These are phyloP conservation scores for Stratiomys singularior DNA, from an alignment of 2,888 invertebrate species.

Conservation along the genomic window DNA sequence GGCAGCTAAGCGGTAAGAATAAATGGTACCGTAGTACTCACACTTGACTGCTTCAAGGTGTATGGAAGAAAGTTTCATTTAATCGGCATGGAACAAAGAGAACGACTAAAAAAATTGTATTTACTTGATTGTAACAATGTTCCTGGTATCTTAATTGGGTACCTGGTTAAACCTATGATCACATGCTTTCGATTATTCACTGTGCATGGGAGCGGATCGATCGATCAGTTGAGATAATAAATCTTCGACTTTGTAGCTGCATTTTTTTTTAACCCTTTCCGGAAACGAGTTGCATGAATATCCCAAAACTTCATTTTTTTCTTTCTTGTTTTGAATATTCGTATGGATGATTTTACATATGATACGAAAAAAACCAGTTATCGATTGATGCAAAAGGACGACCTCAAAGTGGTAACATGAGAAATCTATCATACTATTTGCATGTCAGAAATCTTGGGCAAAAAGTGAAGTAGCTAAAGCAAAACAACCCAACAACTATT, in stretches of 20 bases:
- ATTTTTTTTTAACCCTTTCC: not conserved
- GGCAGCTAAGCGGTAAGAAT: not conserved
- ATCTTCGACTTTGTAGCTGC: not conserved
- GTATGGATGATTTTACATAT: too few species aligned
- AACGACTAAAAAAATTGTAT: not conserved
- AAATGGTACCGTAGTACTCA: not conserved
- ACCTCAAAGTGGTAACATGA: not conserved
- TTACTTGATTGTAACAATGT: not conserved
- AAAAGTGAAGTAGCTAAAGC: not conserved
- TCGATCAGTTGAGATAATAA: not conserved
- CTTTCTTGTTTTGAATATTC: too few species aligned
- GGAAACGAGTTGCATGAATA: not conserved
- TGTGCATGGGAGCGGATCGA: not conserved
- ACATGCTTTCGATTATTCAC: not conserved
- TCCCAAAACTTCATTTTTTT: not conserved
- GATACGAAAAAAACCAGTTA: not conserved
- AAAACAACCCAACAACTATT: too few species aligned
- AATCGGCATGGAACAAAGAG: not conserved
- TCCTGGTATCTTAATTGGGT: not conserved
- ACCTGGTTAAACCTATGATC: not conserved
- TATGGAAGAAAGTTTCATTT: slow-evolving; percentile 2
- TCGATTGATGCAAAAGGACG: not conserved
- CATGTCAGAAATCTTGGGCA: not conserved
- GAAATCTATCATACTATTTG: slow-evolving; percentile 9
- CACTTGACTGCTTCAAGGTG: not conserved